Conservation (phyloP, 2,113 vertebrate species). For the Regulus satrapa region DNA sequence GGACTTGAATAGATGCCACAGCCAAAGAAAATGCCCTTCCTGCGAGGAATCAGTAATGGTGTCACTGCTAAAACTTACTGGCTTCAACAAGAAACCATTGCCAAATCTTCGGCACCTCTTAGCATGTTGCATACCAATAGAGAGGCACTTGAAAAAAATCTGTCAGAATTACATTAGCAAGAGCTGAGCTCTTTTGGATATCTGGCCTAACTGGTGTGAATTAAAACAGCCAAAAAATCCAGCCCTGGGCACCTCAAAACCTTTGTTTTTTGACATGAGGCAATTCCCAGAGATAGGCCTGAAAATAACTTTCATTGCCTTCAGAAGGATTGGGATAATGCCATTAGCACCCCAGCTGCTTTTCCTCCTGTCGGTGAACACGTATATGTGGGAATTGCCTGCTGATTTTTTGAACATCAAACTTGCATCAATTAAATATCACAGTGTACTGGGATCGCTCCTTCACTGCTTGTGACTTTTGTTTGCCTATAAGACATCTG, state of each 20-base stretch:
- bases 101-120: background rate
- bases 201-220: background rate
- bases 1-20: background rate
- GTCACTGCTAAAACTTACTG: background rate
- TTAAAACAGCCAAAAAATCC: background rate
- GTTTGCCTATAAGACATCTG: background rate
- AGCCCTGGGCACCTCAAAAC: background rate
- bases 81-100: background rate
- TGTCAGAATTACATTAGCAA: background rate
- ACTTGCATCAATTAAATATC: background rate
- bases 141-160: background rate
- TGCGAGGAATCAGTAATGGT: background rate
- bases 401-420: background rate
- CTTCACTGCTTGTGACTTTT: background rate
- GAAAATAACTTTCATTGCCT: background rate
- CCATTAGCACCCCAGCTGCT: slow-evolving; percentile 1
- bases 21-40: background rate
- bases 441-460: background rate
- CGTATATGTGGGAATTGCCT: background rate
- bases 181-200: background rate
- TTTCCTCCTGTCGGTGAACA: background rate
- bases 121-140: background rate
- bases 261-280: background rate
- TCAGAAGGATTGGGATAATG: slow-evolving; percentile 15
- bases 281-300: background rate